These are phyloP conservation scores for Cherax destructor DNA, from an alignment of 1,140 invertebrate species.

Conservation along the genomic window DNA sequence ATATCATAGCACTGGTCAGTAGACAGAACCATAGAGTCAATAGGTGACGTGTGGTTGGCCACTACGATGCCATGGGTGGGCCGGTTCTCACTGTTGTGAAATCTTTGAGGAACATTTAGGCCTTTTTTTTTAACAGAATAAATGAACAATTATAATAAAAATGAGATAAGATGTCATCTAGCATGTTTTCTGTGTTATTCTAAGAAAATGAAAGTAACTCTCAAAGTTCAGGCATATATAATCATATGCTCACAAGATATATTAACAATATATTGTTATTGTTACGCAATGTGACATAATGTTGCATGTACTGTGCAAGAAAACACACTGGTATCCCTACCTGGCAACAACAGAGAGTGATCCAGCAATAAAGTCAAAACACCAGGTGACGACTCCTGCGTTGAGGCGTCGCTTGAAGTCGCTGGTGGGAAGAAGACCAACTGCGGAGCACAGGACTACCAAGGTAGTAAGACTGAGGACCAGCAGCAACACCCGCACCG, in stretches of 20 bases:
- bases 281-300: no score
- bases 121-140: background rate
- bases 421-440: conserved; percentile 58
- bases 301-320: no score
- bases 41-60: conserved; percentile 93
- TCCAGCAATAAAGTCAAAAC: conserved; percentile 70
- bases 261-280: no score
- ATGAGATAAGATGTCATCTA: no score
- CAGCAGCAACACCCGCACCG: conserved; percentile 62
- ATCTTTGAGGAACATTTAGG: conserved; percentile 71
- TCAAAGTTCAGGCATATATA: no score
- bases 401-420: conserved; percentile 68
- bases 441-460: conserved; percentile 40
- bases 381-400: conserved; percentile 67
- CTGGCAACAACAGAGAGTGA: conserved; percentile 71
- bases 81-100: conserved; percentile 77
- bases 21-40: conserved; percentile 96
- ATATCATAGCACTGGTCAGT: conserved; percentile 98
- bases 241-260: no score
- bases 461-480: conserved; percentile 55
- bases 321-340: background rate
- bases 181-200: no score
- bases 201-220: no score
- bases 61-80: conserved; percentile 88
- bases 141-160: no score